Conservation (phyloP, 1,140 invertebrate genomes). For the Panulirus ornatus region DNA sequence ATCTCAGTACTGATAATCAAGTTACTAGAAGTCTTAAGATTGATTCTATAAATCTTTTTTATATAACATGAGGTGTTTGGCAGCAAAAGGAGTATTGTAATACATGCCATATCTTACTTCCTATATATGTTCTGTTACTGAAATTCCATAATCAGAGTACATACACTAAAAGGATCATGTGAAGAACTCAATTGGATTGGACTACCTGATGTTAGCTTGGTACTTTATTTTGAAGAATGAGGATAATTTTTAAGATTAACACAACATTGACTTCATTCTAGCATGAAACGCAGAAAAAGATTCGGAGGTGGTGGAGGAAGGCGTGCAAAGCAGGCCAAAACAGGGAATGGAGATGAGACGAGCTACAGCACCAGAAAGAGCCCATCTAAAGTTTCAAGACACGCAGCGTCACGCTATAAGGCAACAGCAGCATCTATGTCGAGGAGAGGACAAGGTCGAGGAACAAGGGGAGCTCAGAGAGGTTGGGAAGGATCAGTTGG, state of each 20-base stretch:
- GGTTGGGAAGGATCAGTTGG: neutral
- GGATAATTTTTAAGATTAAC: neutral
- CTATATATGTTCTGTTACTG: neutral
- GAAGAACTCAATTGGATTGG: no score
- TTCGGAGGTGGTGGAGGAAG: slow-evolving; percentile 4
- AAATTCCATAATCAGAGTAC: neutral
- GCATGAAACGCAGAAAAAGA: slow-evolving; percentile 19
- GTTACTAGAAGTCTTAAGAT: no score
- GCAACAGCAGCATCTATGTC: neutral
- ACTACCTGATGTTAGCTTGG: neutral
- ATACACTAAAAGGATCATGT: neutral
- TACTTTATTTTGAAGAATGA: neutral
- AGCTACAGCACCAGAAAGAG: neutral
- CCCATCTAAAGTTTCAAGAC: slow-evolving; percentile 3
- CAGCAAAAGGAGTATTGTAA: no score
- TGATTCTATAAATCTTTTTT: neutral
- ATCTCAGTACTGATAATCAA: no score
- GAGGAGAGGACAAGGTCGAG: neutral
- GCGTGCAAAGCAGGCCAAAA: neutral
- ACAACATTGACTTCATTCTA: neutral
- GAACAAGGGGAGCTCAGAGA: neutral
- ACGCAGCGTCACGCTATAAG: slow-evolving; percentile 21
- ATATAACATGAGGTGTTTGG: no score
- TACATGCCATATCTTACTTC: neutral
- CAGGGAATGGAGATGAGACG: neutral